Conservation (phyloP, 2,113 vertebrate species). For the Salvelinus fontinalis region DNA sequence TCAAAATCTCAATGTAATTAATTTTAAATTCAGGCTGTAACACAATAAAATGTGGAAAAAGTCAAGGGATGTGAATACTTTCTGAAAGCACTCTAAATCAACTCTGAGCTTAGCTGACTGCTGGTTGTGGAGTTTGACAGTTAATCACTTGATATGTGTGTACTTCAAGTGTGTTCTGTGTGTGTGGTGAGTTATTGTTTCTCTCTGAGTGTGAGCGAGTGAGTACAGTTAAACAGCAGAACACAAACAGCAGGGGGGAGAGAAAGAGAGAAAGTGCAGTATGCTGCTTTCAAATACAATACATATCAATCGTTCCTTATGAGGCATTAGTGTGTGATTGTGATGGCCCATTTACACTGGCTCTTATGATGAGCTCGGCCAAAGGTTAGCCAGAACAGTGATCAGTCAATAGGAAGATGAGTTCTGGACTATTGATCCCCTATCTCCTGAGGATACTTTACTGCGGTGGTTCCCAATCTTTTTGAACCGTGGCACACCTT, state of each 20-base stretch:
- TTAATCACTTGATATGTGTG: conserved; percentile 71
- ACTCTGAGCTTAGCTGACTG: conserved; percentile 67
- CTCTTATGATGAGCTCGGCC: neutral
- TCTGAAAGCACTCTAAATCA: conserved; percentile 51
- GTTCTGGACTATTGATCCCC: neutral
- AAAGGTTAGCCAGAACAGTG: neutral
- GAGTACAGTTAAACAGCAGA: conserved; percentile 44
- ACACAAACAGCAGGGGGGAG: conserved; percentile 20
- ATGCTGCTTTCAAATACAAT: neutral
- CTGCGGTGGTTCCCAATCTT: too few species aligned
- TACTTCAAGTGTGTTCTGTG: conserved; percentile 15
- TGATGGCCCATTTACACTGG: neutral
- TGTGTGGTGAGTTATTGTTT: conserved; percentile 21
- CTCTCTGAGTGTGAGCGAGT: conserved; percentile 24
- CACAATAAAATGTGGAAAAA: too few species aligned
- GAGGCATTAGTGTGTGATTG: neutral
- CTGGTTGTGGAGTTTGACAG: conserved; percentile 68
- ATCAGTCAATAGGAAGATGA: neutral
- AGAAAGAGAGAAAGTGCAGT: neutral
- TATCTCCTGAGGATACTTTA: too few species aligned
- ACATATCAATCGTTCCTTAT: neutral
- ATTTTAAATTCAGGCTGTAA: too few species aligned
- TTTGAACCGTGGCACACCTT: too few species aligned
- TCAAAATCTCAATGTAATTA: too few species aligned
- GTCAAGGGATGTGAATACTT: too few species aligned